Base-by-base conservation (phyloP, 2,888 invertebrate genomes). In the Notodonta dromedarius region DNA sequence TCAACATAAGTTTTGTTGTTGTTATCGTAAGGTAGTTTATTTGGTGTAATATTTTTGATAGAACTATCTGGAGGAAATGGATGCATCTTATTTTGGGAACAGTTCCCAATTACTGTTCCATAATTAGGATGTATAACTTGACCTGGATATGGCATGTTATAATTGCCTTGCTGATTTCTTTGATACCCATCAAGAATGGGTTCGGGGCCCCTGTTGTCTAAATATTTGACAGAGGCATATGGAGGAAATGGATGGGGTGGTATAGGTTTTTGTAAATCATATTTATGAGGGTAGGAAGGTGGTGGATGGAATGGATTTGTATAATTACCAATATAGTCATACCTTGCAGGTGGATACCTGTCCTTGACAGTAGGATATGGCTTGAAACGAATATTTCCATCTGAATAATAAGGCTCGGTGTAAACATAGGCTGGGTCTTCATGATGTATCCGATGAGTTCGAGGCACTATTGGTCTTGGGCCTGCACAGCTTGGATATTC, bases 271-370 rank as follows among this genome's bases (percentile, higher is more conserved):
- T 86, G 87, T 62, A 90, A 71, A 60, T 92, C 91, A 88, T 88
- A 91, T 79, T 90, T 90, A 70, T 88, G 87, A 46, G 86, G 78
- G 70, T 84, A 85, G 53, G 86, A 75, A 61, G 85, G 79, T 46
- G 86, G 85, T 62, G 90, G 85, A 73, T 91, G 90, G 73, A 88
- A 90, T 70, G 88, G 80, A 74, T 83, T 88, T 64, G 88, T 67
- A 79, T 88, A 92, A 80, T 90, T 91, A 83, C 76, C 76, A 72
- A 90, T 76, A 85, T 91, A 93, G 67, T 93, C 93, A 91, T 93
- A 94, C 89, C 93, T 91, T 77, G 87, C 66, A 66, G 87, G 91
- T 60, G 85, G 86, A 74, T 85, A 88, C 65, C 90, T 82, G 59
- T 93, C 93, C 76, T 93, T 94, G 39, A 85, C 67, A 62, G 79